phyloP scores from a whole-genome alignment of 2,113 vertebrate species.

The Ammodytes marinus region DNA sequence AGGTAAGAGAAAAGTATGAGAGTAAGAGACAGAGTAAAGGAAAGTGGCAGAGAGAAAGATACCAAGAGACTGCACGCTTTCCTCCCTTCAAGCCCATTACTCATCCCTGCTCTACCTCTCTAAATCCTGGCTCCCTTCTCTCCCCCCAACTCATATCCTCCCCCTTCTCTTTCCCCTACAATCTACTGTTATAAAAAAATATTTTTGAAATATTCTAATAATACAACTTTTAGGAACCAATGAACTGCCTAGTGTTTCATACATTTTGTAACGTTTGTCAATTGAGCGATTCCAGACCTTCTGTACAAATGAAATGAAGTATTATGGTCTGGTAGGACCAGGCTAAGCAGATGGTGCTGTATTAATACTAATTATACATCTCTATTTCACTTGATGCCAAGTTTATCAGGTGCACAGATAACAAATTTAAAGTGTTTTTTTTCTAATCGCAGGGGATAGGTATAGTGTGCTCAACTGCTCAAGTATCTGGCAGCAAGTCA shows the following conservation, averaged over 20 bases:
- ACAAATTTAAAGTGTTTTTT: not conserved
- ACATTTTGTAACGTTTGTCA: no score
- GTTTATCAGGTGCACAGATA: not conserved
- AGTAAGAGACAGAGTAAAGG: not conserved
- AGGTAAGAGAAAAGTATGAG: conserved; percentile 8
- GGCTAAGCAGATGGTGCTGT: not conserved
- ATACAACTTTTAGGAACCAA: not conserved
- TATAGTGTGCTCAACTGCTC: not conserved
- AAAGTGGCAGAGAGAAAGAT: conserved; percentile 22
- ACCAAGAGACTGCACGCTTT: conserved; percentile 51
- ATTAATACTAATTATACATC: conserved; percentile 26
- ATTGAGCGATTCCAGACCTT: not conserved
- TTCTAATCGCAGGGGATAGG: not conserved
- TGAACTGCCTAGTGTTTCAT: not conserved
- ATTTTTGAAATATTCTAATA: no score
- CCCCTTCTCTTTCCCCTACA: not conserved
- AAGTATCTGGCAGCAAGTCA: not conserved
- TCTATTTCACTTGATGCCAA: not conserved
- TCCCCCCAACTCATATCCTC: not conserved
- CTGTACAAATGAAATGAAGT: not conserved
- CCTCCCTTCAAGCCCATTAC: conserved; percentile 46
- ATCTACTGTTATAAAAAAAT: not conserved
- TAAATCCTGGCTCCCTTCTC: conserved; percentile 1
- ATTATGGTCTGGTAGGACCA: no score
- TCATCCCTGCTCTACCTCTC: conserved; percentile 31